phyloP scores from a whole-genome alignment of 2,888 invertebrate genomes.

The Euzetes globulus region DNA sequence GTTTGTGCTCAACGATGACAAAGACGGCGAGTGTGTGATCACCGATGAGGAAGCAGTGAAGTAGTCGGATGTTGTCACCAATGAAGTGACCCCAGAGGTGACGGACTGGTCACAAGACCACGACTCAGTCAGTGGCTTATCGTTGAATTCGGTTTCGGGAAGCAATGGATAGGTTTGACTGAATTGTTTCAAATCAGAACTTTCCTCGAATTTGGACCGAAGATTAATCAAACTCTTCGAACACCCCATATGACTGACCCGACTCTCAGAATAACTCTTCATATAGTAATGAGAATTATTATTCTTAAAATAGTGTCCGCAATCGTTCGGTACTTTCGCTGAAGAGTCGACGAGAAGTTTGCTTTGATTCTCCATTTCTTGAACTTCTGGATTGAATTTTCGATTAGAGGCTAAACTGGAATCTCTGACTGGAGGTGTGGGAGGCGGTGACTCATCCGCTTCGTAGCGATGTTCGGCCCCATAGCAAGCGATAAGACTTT shows the following conservation, averaged over 20 bases:
- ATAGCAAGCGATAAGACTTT: background rate
- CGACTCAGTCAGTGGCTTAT: slow-evolving; percentile 20
- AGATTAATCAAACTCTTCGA: slow-evolving; percentile 26
- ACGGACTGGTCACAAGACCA: slow-evolving; percentile 26
- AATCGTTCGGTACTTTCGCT: slow-evolving; percentile 26
- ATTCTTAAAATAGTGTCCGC: slow-evolving; percentile 11
- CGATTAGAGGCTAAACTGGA: slow-evolving; percentile 31
- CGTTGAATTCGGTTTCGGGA: slow-evolving; percentile 8
- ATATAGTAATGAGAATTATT: slow-evolving; percentile 7
- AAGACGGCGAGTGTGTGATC: slow-evolving; percentile 33
- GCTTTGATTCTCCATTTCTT: slow-evolving; percentile 11
- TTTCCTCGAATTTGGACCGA: slow-evolving; percentile 16
- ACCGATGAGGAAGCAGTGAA: slow-evolving; percentile 27
- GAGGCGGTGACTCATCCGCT: slow-evolving; percentile 30
- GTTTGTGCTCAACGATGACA: slow-evolving; percentile 28
- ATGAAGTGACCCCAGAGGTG: slow-evolving; percentile 21
- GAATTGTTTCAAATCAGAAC: slow-evolving; percentile 27
- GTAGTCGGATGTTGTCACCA: slow-evolving; percentile 18
- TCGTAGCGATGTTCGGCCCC: background rate
- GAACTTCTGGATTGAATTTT: slow-evolving; percentile 4
- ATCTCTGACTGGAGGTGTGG: slow-evolving; percentile 34
- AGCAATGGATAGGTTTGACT: slow-evolving; percentile 29
- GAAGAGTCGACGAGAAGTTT: slow-evolving; percentile 26
- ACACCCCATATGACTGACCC: slow-evolving; percentile 17
- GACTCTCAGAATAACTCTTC: slow-evolving; percentile 10